Conservation (phyloP, 2,888 invertebrate genomes). For the Leptinotarsa tumamoca region DNA sequence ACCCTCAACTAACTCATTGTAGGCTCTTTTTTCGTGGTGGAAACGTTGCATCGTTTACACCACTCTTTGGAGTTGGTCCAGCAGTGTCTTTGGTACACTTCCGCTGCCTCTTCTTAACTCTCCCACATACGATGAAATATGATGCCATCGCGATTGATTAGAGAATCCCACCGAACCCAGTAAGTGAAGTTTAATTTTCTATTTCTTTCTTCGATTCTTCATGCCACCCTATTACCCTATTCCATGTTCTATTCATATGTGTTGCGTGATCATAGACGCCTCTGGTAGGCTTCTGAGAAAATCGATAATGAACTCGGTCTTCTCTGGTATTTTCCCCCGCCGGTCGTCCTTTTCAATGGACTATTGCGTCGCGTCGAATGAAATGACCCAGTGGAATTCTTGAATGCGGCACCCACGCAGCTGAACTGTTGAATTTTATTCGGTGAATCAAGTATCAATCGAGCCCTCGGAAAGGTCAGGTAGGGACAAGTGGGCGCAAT, state of each 20-base stretch:
- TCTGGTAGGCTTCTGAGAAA: not conserved
- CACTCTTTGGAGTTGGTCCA: no score
- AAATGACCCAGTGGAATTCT: conserved; percentile 6
- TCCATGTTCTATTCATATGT: not conserved
- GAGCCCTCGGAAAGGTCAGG: conserved; percentile 1
- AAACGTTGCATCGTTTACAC: no score
- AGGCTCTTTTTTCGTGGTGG: no score
- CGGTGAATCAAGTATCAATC: conserved; percentile 15
- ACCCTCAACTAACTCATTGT: no score
- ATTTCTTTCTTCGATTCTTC: no score
- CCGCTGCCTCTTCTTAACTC: no score
- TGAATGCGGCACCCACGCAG: conserved; percentile 14
- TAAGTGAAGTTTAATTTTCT: no score
- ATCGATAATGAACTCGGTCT: not conserved
- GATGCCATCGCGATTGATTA: no score
- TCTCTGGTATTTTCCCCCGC: not conserved
- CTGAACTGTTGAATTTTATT: not conserved
- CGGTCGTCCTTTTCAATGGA: conserved; percentile 13
- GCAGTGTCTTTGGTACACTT: no score
- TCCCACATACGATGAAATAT: no score
- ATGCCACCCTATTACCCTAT: no score
- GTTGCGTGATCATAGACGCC: not conserved
- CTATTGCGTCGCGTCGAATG: not conserved
- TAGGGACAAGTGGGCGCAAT: conserved; percentile 5
- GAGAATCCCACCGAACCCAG: no score